Evolutionary conservation across 1,140 invertebrate genomes (phyloP).

Genomic region (Eriosoma lanigerum): DNA sequence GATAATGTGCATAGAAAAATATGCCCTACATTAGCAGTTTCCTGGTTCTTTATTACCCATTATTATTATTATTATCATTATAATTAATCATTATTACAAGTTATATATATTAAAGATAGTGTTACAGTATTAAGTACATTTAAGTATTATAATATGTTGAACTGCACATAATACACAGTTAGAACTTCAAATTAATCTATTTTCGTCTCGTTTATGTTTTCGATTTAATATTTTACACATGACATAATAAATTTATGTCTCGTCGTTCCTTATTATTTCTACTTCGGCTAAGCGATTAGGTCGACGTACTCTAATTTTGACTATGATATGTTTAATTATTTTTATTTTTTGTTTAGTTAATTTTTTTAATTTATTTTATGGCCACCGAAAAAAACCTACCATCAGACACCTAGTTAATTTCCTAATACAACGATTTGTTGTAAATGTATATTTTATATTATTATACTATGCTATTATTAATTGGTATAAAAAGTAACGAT

Average conservation of each 20-base stretch:
- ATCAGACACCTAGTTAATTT: conserved; percentile 12
- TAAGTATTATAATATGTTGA: no score
- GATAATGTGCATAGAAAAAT: no score
- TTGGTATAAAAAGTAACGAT: background rate
- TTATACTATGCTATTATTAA: no score
- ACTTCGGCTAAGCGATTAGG: background rate
- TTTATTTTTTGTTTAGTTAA: conserved; percentile 4
- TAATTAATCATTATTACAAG: no score
- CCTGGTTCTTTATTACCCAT: no score
- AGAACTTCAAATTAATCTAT: background rate
- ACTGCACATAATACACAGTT: no score
- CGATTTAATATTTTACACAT: background rate
- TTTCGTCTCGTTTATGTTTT: background rate
- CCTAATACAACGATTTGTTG: background rate
- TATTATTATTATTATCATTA: no score
- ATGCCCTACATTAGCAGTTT: no score
- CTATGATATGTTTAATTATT: background rate
- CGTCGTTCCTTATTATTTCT: background rate
- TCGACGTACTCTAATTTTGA: conserved; percentile 22
- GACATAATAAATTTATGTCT: background rate
- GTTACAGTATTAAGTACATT: no score
- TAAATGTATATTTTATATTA: no score
- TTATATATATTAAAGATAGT: no score
- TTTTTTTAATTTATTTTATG: no score
- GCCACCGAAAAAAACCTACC: background rate